Percentiles rank a stretch among this genome's conserved stretches.
Conservation (phyloP, 1,140 invertebrate species). For the Papilio machaon region DNA sequence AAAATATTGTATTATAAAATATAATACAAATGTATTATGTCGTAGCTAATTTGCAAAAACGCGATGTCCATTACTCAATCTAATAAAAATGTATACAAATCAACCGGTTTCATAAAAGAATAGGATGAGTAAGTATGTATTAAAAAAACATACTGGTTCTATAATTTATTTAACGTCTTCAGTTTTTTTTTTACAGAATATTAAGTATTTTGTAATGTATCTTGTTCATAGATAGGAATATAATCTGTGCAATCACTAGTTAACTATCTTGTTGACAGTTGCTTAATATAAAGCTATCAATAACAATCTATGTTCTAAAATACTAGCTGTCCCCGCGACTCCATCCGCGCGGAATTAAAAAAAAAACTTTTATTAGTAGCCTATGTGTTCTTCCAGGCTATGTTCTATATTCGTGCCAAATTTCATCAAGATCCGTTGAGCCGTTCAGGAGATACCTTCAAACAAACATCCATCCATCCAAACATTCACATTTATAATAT, state of each 20-base stretch:
- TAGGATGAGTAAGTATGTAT: neutral
- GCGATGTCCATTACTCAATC: neutral
- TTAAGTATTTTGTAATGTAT: conserved; percentile 1
- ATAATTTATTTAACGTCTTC: conserved; percentile 11
- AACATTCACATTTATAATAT: too few relatives aligned
- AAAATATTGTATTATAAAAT: neutral
- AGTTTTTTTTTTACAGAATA: neutral
- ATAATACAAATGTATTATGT: neutral
- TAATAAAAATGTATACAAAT: neutral
- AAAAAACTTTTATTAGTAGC: too few relatives aligned
- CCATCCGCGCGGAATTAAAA: too few relatives aligned
- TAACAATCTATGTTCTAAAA: neutral
- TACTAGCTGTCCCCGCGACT: too few relatives aligned
- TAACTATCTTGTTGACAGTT: conserved; percentile 14
- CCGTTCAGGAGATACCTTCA: too few relatives aligned
- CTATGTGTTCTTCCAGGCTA: too few relatives aligned
- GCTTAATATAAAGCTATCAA: neutral
- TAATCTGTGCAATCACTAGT: conserved; percentile 12
- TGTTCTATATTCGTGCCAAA: too few relatives aligned
- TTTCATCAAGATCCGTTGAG: too few relatives aligned
- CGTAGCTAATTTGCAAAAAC: neutral
- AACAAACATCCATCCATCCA: too few relatives aligned
- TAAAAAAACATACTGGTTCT: neutral
- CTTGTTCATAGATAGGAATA: conserved; percentile 23
- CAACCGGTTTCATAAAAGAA: conserved; percentile 5